Base-by-base conservation (phyloP, 2,113 vertebrate genomes). In the Centropus bengalensis region DNA sequence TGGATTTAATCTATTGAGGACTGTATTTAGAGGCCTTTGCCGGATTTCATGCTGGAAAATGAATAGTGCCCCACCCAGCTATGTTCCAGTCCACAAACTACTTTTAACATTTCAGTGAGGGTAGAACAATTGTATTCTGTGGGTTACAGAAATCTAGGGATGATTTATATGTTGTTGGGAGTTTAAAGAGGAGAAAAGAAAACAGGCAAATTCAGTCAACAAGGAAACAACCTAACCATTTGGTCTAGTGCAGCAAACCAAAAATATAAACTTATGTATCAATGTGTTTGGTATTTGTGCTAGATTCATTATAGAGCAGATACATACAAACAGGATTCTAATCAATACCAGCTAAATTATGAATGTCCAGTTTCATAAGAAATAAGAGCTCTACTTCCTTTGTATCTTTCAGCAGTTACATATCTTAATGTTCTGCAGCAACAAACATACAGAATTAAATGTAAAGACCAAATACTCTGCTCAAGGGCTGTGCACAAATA, bases 41-140 rank as follows among this genome's bases (percentile, higher is more conserved):
- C 0, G 2, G 91, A 82, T 94, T 94, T 96, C 58, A 91, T 84
- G 26, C 91, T 95, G 86, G 93, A 89, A 96, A 74, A 5, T 27
- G 83, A 80, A 42, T 3, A 56, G 69, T 92, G 96, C 91, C 86
- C 89, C 96, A 96, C 94, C 92, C 96, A 96, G 49, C n/a, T 88
- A n/a, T 26, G 49, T 23, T 94, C 73, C 91, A 86, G 79, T 69
- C 94, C 81, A 64, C 91, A 95, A 84, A 89, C 68, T 88, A 62
- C 82, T 92, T 91, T 70, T 77, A 94, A 81, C 69, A 62, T 95
- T 92, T 95, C 75, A 91, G 58, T 54, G 40, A 89, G 82, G 82
- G 51, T 47, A 90, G 82, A 80, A 93, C 94, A 93, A 93, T 84
- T 11, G 27, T 79, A 51, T 88, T 96, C 89, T 95, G 94, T 62